Base-by-base conservation (phyloP, 2,797 vertebrate genomes). In the Lithobates pipiens region DNA sequence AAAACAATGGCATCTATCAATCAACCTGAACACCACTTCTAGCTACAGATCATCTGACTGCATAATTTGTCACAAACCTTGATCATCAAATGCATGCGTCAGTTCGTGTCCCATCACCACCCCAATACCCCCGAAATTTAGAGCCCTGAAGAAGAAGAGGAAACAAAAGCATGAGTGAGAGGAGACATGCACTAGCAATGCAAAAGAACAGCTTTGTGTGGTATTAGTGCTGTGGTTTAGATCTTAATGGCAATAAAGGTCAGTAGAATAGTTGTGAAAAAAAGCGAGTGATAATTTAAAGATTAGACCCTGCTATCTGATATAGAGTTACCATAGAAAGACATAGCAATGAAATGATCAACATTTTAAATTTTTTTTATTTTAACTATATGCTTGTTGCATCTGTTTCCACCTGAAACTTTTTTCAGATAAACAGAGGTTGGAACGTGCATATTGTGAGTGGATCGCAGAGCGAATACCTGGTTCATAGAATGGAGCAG, bases 41-140 rank as follows among this genome's bases (percentile, higher is more conserved):
- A 46, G 8, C 42, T 7, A 34, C 32, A 79, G 68, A 79, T 68
- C 46, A 54, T 71, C n/a, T 39, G 13, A 57, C 68, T 6, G 69
- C 34, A 13, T 42, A 72, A 39, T 57, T 61, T 44, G 54, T 42
- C 23, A 85, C 86, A 88, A 92, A 97, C 96, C 96, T 95, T 97
- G 96, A 90, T 97, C 98, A 70, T 99, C 98, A 7, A 99, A 99
- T 1, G 98, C 98, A 0, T 99, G 98, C 0, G 98, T 99, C 89
- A 99, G 93, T 90, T 99, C 98, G 0, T 99, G 98, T 73, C 98
- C 98, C 98, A 99, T 99, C 90, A 99, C 98, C 39, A 99, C 98
- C 0, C 98, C 98, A 0, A 99, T 99, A 18, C 98, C 98, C 0
- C 98, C 98, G 0, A 99, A 99, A 94, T 99, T 99, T 88, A 99